A percentile compares a stretch with the other conserved stretches of the same genome.
phyloP scores from a whole-genome alignment of 2,113 vertebrate genomes.

The Callipepla squamata region DNA sequence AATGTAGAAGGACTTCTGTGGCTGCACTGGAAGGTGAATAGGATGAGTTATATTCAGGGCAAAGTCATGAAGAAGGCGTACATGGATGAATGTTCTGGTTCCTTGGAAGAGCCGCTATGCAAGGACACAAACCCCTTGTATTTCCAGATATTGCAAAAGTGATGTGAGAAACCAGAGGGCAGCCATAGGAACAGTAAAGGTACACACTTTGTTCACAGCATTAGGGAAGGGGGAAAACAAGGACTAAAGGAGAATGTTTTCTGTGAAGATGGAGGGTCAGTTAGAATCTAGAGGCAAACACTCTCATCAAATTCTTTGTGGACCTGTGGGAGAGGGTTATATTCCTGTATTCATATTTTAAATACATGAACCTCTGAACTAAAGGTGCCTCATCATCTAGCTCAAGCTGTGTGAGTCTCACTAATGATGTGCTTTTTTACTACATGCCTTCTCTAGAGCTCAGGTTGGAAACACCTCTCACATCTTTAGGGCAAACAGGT shows the following conservation, averaged over 20 bases:
- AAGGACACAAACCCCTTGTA: not conserved
- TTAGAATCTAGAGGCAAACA: not conserved
- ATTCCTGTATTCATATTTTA: not conserved
- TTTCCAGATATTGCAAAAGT: not conserved
- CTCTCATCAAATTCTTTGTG: not conserved
- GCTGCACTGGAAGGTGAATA: not conserved
- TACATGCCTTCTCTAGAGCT: not conserved
- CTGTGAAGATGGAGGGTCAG: not conserved
- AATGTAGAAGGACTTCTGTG: not conserved
- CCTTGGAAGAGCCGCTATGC: accelerated
- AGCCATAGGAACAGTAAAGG: not conserved
- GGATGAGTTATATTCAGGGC: not conserved
- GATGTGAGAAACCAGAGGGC: not conserved
- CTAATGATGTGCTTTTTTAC: not conserved
- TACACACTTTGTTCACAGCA: not conserved
- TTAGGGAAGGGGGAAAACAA: not conserved
- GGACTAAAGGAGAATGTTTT: not conserved
- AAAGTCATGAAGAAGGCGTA: not conserved
- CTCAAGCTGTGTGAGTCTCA: not conserved
- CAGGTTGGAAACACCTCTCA: not conserved
- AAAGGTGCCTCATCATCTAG: not conserved
- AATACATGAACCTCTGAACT: not conserved
- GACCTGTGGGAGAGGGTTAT: not conserved
- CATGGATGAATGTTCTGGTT: not conserved
- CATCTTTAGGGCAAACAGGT: not conserved